Evolutionary conservation across 92 coral and sea anemone species (phyloP).

Genomic region (Palythoa grandiflora): DNA sequence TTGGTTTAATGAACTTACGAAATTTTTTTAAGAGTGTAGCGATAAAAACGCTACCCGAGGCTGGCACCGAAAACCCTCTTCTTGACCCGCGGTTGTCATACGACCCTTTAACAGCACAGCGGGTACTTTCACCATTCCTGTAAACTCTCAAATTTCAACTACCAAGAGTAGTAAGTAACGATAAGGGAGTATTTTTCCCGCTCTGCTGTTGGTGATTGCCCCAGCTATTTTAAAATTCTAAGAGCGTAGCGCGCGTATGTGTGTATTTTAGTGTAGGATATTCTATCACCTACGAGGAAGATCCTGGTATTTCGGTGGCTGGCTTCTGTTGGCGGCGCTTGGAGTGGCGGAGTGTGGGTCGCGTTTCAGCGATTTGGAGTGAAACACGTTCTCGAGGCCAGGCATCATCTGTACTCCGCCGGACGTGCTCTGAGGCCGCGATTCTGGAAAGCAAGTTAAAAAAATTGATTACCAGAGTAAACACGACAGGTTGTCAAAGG

Average conservation of each 20-base stretch:
- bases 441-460: not conserved
- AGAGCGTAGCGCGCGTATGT: not conserved
- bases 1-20: no score
- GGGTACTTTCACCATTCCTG: no score
- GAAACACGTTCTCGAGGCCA: constrained; percentile 33
- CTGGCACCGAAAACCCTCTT: no score
- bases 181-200: no score
- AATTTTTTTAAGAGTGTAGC: no score
- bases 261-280: not conserved
- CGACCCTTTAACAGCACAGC: no score
- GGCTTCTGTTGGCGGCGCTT: not conserved
- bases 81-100: no score
- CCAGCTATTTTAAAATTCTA: no score
- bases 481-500: not conserved
- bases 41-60: no score
- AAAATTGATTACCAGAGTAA: not conserved
- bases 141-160: no score
- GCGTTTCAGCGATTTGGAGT: constrained; percentile 33
- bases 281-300: constrained; percentile 19
- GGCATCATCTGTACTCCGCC: constrained; percentile 43
- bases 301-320: constrained; percentile 26
- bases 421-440: constrained; percentile 2
- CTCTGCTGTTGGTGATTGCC: no score
- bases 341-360: not conserved
- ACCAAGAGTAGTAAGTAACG: no score